Evolutionary conservation across 2,888 invertebrate genomes (phyloP).

Genomic region (Elmis aenea): DNA sequence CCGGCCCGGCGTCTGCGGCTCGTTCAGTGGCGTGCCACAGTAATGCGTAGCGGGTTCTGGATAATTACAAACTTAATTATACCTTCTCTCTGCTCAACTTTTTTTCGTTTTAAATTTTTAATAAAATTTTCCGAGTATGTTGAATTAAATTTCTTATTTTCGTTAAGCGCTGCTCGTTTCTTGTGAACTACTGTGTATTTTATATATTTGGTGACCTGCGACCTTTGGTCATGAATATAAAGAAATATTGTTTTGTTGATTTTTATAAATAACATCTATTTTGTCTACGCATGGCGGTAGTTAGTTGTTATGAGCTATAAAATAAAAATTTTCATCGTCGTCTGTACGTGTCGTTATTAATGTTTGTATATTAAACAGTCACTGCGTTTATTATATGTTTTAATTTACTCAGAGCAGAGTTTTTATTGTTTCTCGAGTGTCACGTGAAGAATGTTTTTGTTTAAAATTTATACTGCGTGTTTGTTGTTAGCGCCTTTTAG

Average conservation of each 20-base stretch:
- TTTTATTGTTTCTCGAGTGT: too few relatives aligned
- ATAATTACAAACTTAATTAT: slow-evolving; percentile 7
- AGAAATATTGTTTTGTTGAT: slow-evolving; percentile 13
- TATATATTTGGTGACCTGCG: slow-evolving; percentile 16
- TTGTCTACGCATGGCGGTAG: slow-evolving; percentile 13
- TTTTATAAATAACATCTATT: slow-evolving; percentile 15
- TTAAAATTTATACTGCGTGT: too few relatives aligned
- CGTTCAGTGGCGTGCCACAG: slow-evolving; percentile 21
- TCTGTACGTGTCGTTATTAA: too few relatives aligned
- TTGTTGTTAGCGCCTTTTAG: too few relatives aligned
- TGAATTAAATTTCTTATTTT: slow-evolving; percentile 5
- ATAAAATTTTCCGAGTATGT: slow-evolving; percentile 6
- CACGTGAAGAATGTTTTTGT: too few relatives aligned
- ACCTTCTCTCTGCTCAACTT: not conserved
- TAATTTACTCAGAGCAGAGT: too few relatives aligned
- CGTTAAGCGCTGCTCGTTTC: slow-evolving; percentile 14
- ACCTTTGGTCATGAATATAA: slow-evolving; percentile 13
- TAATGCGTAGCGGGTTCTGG: slow-evolving; percentile 2
- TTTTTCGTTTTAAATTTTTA: slow-evolving; percentile 7
- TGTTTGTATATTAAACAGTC: too few relatives aligned
- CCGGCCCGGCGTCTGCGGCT: slow-evolving; percentile 34
- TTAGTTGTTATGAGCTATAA: slow-evolving; percentile 10
- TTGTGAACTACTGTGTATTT: too few relatives aligned
- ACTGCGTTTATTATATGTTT: too few relatives aligned
- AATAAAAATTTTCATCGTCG: slow-evolving; percentile 14